Base-by-base conservation (phyloP, 2,113 vertebrate genomes). In the Benitochromis conjunctus region DNA sequence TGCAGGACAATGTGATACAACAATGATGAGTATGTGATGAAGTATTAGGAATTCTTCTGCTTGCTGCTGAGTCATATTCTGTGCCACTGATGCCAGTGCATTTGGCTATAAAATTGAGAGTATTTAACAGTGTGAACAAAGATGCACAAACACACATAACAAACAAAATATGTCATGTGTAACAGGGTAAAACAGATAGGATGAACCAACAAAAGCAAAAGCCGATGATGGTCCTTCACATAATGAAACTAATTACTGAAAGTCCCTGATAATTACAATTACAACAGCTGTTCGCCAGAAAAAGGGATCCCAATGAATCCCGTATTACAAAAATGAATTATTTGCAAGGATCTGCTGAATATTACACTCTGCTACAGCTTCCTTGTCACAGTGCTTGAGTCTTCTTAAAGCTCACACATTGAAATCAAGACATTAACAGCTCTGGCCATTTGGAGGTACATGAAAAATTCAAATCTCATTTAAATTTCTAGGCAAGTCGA, bases 391-490 rank as follows among this genome's bases (percentile, higher is more conserved):
- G 41, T 11, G 46, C 78, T 71, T 79, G 6, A 58, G 90, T 85
- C 88, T 85, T 60, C 81, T 87, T 69, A 41, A 88, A 92, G 90
- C 89, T 88, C 88, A 86, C 88, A 90, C 85, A 85, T 71, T 1
- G 34, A 89, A 93, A 90, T 85, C 91, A 57, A 79, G 80, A 87
- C 91, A 88, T 93, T 94, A 95, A 86, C 86, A 79, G 84, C 56
- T 21, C 58, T 29, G 34, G 88, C 86, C 90, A 92, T 95, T 94
- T 90, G 83, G 92, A 94, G 92, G 84, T 88, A 82, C 94, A 95
- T 94, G 92, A 96, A 96, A 94, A 95, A 94, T 95, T 92, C 79
- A 93, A 55, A 95, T 89, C 94, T 95, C 92, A 95, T 96, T 95
- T 94, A 88, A 89, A 94, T 94, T 92, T 80, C 83, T 84, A 56